Percentiles rank a stretch among this genome's conserved stretches.
phyloP scores from a whole-genome alignment of 2,797 vertebrate genomes.

The Synaphobranchus kaupii region DNA sequence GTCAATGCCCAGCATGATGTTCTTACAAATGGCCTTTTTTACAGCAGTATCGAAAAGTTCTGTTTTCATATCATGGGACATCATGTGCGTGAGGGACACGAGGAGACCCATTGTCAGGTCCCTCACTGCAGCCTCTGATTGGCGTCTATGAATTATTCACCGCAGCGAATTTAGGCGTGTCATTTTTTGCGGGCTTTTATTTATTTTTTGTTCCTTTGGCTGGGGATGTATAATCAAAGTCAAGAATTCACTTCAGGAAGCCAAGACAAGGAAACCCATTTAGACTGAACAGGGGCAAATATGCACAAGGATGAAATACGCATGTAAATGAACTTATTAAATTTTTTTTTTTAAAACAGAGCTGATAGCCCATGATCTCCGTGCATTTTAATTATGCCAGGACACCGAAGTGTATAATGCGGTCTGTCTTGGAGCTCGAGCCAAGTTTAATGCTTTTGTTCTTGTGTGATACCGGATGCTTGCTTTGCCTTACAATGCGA shows the following conservation, averaged over 20 bases:
- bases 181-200: neutral
- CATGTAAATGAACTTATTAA: neutral
- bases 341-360: no score
- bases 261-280: neutral
- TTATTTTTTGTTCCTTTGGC: neutral
- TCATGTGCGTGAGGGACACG: neutral
- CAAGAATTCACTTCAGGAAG: conserved; percentile 14
- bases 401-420: neutral
- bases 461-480: neutral
- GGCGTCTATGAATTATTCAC: conserved; percentile 4
- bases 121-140: neutral
- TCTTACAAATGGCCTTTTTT: conserved; percentile 5
- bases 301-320: conserved; percentile 4
- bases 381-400: neutral
- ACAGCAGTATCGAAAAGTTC: neutral
- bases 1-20: neutral
- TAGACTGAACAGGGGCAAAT: neutral
- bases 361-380: neutral
- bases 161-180: neutral
- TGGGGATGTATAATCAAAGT: neutral
- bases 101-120: neutral
- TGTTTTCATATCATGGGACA: neutral
- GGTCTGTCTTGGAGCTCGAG: neutral
- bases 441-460: conserved; percentile 12
- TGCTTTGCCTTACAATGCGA: neutral